Evolutionary conservation across 1,140 invertebrate genomes (phyloP).

Genomic region (Meloidogyne chitwoodi): DNA sequence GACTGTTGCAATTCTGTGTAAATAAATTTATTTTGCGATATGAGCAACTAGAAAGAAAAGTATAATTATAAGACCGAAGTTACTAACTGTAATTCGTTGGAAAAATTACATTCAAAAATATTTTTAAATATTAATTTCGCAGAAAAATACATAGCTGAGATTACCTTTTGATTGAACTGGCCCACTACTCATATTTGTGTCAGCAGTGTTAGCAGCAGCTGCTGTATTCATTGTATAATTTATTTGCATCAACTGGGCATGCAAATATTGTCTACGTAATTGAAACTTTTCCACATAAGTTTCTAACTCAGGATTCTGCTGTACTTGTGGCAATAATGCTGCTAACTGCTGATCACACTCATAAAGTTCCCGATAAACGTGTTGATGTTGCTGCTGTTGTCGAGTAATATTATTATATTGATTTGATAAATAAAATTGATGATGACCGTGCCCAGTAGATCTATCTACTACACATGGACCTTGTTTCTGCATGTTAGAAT

Average conservation of each 20-base stretch:
- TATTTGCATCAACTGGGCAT: slow-evolving; percentile 12
- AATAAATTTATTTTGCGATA: too few relatives aligned
- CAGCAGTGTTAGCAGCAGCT: slow-evolving; percentile 2
- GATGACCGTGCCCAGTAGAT: neutral
- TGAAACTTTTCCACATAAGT: slow-evolving; percentile 2
- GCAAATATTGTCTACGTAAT: slow-evolving; percentile 12
- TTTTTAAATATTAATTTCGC: too few relatives aligned
- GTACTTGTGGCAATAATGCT: neutral
- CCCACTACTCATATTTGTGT: neutral
- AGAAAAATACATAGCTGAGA: too few relatives aligned
- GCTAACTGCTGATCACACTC: slow-evolving; percentile 15
- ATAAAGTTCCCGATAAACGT: slow-evolving; percentile 11
- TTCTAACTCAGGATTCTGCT: slow-evolving; percentile 14
- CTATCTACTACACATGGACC: neutral
- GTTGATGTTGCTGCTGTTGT: slow-evolving; percentile 13
- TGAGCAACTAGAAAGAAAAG: too few relatives aligned
- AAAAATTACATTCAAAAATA: too few relatives aligned
- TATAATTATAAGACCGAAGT: too few relatives aligned
- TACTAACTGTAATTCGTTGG: neutral
- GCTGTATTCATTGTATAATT: neutral
- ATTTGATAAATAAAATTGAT: neutral
- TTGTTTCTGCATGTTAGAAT: neutral
- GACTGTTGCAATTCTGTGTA: neutral
- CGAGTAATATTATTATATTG: neutral
- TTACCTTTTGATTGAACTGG: neutral